phyloP scores from a whole-genome alignment of 2,113 vertebrate species.

The Hippocampus guttulatus region DNA sequence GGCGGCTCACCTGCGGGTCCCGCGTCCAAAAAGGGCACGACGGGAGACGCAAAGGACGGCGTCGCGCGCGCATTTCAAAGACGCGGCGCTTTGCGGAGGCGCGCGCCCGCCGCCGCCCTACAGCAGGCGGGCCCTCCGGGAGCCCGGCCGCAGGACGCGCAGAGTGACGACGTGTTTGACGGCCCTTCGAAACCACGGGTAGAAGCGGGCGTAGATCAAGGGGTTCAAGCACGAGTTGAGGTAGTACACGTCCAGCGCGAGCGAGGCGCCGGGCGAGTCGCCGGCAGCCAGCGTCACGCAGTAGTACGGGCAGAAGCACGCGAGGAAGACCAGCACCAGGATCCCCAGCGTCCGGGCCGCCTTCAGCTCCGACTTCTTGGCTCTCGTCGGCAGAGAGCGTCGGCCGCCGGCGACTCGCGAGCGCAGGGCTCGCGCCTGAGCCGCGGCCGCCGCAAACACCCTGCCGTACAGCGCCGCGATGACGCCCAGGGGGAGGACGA shows the following conservation, averaged over 20 bases:
- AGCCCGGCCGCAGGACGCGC: conserved; percentile 27
- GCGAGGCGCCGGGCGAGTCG: conserved; percentile 15
- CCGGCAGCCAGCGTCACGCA: conserved; percentile 33
- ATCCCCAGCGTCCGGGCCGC: conserved; percentile 21
- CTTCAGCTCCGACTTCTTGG: not conserved
- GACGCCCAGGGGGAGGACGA: conserved; percentile 39
- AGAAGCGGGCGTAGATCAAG: conserved; percentile 60
- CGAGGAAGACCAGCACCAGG: conserved; percentile 48
- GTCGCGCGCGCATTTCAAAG: too few species aligned
- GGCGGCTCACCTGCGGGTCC: too few species aligned
- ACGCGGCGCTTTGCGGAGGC: too few species aligned
- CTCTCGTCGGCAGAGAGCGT: not conserved
- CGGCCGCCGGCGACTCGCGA: not conserved
- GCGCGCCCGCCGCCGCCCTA: not conserved
- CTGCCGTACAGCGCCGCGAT: conserved; percentile 45
- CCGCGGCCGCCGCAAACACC: conserved; percentile 51
- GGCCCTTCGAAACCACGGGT: conserved; percentile 60
- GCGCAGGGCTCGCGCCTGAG: conserved; percentile 52
- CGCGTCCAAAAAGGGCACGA: too few species aligned
- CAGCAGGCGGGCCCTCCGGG: conserved; percentile 25
- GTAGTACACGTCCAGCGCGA: conserved; percentile 36
- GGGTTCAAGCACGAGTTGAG: conserved; percentile 57
- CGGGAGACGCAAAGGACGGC: too few species aligned
- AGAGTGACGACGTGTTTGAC: conserved; percentile 54
- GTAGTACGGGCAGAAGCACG: conserved; percentile 48